Base-by-base conservation (phyloP, 2,888 invertebrate genomes). In the Erannis defoliaria region DNA sequence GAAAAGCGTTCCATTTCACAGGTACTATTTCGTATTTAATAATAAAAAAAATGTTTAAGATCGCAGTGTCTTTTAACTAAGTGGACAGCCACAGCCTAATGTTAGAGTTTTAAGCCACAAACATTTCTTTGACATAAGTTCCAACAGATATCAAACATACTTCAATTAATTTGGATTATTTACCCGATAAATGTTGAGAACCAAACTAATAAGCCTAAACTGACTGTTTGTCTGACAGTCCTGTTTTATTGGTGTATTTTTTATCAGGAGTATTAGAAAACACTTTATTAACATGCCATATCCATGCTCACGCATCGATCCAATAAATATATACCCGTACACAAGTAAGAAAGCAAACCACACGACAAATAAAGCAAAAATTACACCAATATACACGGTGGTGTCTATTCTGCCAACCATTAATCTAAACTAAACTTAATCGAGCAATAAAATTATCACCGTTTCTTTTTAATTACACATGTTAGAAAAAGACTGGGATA, bases 341-440 rank as follows among this genome's bases (percentile, higher is more conserved):
- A 40, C 45, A 40, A 53, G 23, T 60, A 57, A 62, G 68, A 73
- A 84, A 79, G 78, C 82, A 80, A 82, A 80, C 78, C 80, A 73
- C 71, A 74, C 70, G 67, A 80, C 76, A 76, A 72, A 70, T 66
- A 72, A 76, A 77, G 73, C 75, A 55, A 54, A 67, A 53, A 64
- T 45, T 66, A 70, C 66, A 70, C 66, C 53, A 63, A 62, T 66
- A 49, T 68, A 70, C 70, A 66, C 61, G 63, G 50, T 57, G 4
- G 18, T 26, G 8, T 51, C 40, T 1, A 40, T 40, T 51, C 38
- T 29, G 19, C 18, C 5, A 26, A 40, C 40, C 4, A 29, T 18
- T 10, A 9, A 1, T 31, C 0, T 4, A 40, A 40, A 42, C 8
- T 40, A 50, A 23, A 23, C 14, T 18, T n/a, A 18, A 6, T 5